Percentiles rank a stretch among this genome's conserved stretches.
Conservation (phyloP, 2,797 vertebrate genomes). For the Hipposideros larvatus region DNA sequence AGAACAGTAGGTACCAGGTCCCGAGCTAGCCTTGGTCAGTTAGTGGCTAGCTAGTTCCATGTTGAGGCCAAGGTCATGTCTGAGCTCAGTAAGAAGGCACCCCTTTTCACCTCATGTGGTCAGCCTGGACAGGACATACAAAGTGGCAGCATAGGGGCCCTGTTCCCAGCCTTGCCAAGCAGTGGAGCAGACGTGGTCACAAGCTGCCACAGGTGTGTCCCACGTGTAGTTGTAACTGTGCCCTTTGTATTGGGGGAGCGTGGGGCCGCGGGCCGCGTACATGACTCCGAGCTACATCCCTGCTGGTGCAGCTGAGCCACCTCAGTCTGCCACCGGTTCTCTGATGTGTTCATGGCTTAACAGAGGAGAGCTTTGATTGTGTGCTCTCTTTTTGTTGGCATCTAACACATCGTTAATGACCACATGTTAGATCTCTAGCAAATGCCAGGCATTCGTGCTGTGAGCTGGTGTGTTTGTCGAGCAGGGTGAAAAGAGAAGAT, state of each 20-base stretch:
- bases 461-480: background rate
- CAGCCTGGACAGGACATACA: background rate
- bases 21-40: background rate
- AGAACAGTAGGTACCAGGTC: background rate
- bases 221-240: rapidly evolving
- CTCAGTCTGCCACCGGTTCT: background rate
- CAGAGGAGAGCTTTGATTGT: background rate
- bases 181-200: background rate
- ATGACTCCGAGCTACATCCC: background rate
- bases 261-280: rapidly evolving
- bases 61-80: background rate
- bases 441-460: background rate
- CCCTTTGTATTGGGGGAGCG: background rate
- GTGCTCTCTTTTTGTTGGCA: background rate
- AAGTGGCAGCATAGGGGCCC: background rate
- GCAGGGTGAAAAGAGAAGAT: background rate
- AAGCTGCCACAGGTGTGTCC: background rate
- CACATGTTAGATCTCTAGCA: background rate
- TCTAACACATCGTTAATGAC: background rate
- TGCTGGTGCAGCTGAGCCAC: background rate
- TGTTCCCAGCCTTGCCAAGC: background rate
- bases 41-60: background rate
- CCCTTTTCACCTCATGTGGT: background rate
- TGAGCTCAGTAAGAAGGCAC: background rate
- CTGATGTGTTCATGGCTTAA: background rate